Conservation (phyloP, 2,888 invertebrate species). For the Callimorpha dominula region DNA sequence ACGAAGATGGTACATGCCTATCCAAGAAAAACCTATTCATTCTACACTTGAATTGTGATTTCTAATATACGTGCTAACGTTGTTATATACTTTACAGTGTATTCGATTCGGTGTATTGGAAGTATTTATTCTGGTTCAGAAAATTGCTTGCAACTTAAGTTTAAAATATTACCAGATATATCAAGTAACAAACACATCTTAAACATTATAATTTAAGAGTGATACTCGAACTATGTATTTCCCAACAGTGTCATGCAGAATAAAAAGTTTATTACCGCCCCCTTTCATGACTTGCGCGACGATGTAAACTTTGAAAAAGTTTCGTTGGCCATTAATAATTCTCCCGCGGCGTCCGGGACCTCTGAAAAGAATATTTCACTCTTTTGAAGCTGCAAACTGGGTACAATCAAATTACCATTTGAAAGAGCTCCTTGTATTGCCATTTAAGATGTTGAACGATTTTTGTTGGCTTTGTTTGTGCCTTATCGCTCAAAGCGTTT, state of each 20-base stretch:
- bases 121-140: no score
- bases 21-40: no score
- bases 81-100: no score
- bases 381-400: constrained; percentile 79
- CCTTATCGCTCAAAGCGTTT: constrained; percentile 49
- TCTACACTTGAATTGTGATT: no score
- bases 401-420: constrained; percentile 84
- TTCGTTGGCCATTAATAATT: constrained; percentile 79
- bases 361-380: constrained; percentile 82
- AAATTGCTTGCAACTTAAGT: no score
- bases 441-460: constrained; percentile 73
- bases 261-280: constrained; percentile 38
- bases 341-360: constrained; percentile 71
- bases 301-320: constrained; percentile 67
- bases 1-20: no score
- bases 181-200: background rate
- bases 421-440: constrained; percentile 73
- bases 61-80: no score
- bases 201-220: background rate
- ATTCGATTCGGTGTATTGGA: no score
- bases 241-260: constrained; percentile 34
- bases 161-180: no score
- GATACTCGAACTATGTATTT: constrained; percentile 31
- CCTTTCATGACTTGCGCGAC: constrained; percentile 52
- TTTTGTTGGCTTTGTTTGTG: constrained; percentile 68